phyloP scores from a whole-genome alignment of 1,140 invertebrate genomes.

The Drosophila pseudoananassae region DNA sequence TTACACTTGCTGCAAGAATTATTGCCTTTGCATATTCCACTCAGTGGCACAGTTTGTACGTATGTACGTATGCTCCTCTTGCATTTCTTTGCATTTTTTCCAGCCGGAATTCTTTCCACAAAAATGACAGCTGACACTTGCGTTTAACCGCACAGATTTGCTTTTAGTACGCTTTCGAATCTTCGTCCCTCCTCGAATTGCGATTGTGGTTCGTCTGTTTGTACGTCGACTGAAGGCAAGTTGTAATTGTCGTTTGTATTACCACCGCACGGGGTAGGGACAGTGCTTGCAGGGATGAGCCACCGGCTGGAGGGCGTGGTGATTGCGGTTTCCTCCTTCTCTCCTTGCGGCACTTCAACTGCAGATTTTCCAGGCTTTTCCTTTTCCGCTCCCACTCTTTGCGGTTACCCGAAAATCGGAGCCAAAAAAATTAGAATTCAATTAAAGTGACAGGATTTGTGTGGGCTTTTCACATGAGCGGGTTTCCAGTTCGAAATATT shows the following conservation, averaged over 20 bases:
- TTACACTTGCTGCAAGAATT: slow-evolving; percentile 78
- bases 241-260: slow-evolving; percentile 80
- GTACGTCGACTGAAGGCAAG: slow-evolving; percentile 62
- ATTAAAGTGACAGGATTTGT: slow-evolving; percentile 26
- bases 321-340: slow-evolving; percentile 59
- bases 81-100: slow-evolving; percentile 19
- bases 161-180: slow-evolving; percentile 45
- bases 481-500: neutral
- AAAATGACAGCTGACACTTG: slow-evolving; percentile 82
- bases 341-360: slow-evolving; percentile 6
- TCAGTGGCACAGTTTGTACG: slow-evolving; percentile 11
- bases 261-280: slow-evolving; percentile 46
- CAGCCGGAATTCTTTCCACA: slow-evolving; percentile 44
- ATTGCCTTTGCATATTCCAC: slow-evolving; percentile 73
- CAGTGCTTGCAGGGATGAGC: neutral
- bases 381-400: neutral
- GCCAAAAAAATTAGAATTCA: slow-evolving; percentile 28
- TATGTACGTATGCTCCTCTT: slow-evolving; percentile 10
- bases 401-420: slow-evolving; percentile 26
- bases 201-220: slow-evolving; percentile 63
- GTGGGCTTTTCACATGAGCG: slow-evolving; percentile 23
- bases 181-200: slow-evolving; percentile 6
- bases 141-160: slow-evolving; percentile 81
- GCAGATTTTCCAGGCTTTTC: neutral
- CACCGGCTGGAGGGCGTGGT: slow-evolving; percentile 41